Conservation (phyloP, 92 coral and sea anemone genomes). For the Nematostella vectensis region DNA sequence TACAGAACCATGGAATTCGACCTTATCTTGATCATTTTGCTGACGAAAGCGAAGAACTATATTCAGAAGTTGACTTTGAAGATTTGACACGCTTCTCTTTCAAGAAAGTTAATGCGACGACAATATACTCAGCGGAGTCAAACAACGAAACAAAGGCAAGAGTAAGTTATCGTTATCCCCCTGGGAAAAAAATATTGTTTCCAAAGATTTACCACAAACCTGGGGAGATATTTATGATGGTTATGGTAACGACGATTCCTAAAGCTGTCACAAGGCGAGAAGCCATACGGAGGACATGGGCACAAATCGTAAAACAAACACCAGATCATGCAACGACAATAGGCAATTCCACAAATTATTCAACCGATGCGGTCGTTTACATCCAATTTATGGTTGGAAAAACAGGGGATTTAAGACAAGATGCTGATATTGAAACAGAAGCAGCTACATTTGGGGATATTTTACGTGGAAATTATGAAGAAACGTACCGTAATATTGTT, state of each 20-base stretch:
- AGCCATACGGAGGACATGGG: conserved; percentile 27
- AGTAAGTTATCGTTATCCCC: too few species aligned
- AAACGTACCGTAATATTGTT: conserved; percentile 25
- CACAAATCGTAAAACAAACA: neutral
- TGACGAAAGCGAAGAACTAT: too few species aligned
- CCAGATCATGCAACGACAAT: neutral
- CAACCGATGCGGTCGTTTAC: neutral
- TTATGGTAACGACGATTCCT: conserved; percentile 21
- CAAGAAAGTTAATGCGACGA: too few species aligned
- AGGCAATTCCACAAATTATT: neutral
- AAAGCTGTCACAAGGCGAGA: conserved; percentile 14
- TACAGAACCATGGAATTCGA: too few species aligned
- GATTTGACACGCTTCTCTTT: too few species aligned
- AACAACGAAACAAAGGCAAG: too few species aligned
- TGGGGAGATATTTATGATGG: conserved; percentile 5
- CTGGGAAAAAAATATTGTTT: conserved; percentile 1
- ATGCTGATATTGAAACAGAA: conserved; percentile 13
- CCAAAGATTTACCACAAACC: conserved; percentile 12
- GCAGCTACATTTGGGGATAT: conserved; percentile 23
- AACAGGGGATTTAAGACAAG: conserved; percentile 1
- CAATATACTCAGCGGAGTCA: too few species aligned
- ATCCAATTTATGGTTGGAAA: conserved; percentile 17
- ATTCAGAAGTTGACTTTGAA: too few species aligned
- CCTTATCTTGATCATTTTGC: too few species aligned
- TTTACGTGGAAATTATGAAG: conserved; percentile 6